These are phyloP conservation scores for Onchidella celtica DNA, from an alignment of 2,888 invertebrate species.

Conservation along the genomic window DNA sequence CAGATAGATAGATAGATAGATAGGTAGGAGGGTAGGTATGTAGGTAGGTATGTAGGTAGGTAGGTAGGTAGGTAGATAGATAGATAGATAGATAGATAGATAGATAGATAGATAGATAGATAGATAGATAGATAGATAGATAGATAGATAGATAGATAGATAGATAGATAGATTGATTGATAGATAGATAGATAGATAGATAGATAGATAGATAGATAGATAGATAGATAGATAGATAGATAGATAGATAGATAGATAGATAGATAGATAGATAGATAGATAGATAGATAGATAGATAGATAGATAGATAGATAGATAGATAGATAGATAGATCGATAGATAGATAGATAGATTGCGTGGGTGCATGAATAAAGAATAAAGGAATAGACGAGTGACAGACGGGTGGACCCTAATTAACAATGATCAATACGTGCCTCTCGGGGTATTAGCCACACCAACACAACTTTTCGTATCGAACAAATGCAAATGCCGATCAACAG, in stretches of 20 bases:
- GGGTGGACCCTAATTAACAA: too few relatives aligned
- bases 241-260: conserved; percentile 18
- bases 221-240: conserved; percentile 23
- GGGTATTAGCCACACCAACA: too few relatives aligned
- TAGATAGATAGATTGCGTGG: conserved; percentile 10
- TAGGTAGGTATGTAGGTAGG: too few relatives aligned
- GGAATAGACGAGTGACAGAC: too few relatives aligned
- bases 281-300: conserved; percentile 13
- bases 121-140: not conserved
- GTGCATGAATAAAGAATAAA: too few relatives aligned
- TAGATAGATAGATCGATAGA: too few relatives aligned
- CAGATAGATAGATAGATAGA: too few relatives aligned
- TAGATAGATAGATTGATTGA: not conserved
- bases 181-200: conserved; percentile 3
- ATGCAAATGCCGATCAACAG: too few relatives aligned
- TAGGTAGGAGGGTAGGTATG: too few relatives aligned
- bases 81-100: not conserved
- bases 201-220: conserved; percentile 15
- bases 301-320: conserved; percentile 29
- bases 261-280: conserved; percentile 13
- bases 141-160: not conserved
- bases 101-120: not conserved
- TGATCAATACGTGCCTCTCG: too few relatives aligned
- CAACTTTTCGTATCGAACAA: too few relatives aligned
- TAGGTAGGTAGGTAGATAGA: too few relatives aligned